Evolutionary conservation across 2,888 invertebrate genomes (phyloP).

Genomic region (Erpobdella octoculata): DNA sequence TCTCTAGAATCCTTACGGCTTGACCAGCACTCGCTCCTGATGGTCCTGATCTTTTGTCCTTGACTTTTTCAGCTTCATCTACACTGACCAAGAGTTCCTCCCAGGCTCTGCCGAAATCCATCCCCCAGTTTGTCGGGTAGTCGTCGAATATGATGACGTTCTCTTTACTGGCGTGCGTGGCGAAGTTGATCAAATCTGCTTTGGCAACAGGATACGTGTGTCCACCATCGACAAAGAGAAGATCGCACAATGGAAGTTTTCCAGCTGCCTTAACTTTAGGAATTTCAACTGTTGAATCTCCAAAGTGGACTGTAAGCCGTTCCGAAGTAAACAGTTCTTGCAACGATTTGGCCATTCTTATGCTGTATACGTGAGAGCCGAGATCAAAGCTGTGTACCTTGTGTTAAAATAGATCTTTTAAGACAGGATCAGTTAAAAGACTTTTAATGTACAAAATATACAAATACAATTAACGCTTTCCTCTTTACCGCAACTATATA

Average conservation of each 20-base stretch:
- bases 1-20: background rate
- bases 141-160: conserved; percentile 26
- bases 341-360: conserved; percentile 31
- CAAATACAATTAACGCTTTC: no score
- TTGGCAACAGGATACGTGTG: conserved; percentile 27
- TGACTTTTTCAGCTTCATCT: background rate
- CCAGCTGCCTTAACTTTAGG: conserved; percentile 18
- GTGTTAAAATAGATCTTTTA: no score
- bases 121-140: conserved; percentile 21
- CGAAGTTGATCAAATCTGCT: conserved; percentile 31
- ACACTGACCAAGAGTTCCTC: background rate
- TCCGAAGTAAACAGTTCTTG: conserved; percentile 14
- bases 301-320: conserved; percentile 28
- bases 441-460: no score
- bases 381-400: conserved; percentile 34
- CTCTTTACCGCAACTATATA: no score
- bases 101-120: conserved; percentile 20
- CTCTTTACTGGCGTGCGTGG: conserved; percentile 14
- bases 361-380: conserved; percentile 28
- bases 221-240: conserved; percentile 35
- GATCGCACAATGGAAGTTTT: conserved; percentile 27
- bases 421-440: no score
- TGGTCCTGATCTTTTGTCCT: no score
- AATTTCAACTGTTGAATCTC: conserved; percentile 31
- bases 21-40: no score